These are phyloP conservation scores for Thymallus thymallus DNA, from an alignment of 2,113 vertebrate species.

Conservation along the genomic window DNA sequence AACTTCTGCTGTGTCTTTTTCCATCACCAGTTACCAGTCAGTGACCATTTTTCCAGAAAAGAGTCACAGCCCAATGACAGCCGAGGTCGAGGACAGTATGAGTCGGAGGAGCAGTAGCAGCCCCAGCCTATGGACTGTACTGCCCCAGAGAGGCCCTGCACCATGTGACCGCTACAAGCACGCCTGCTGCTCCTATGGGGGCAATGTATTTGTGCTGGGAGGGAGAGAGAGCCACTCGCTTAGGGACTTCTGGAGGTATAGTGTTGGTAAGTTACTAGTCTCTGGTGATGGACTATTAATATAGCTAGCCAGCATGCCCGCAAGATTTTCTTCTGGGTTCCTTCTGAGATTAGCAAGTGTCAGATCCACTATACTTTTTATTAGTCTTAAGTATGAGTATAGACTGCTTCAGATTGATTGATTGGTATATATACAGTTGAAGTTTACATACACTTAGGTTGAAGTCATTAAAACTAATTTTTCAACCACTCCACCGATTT, in stretches of 20 bases:
- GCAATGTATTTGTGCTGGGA: constrained; percentile 78
- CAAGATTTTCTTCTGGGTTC: too few relatives aligned
- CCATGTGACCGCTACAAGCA: constrained; percentile 83
- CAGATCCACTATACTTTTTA: too few relatives aligned
- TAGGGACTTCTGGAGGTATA: constrained; percentile 85
- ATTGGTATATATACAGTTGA: too few relatives aligned
- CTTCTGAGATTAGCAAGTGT: too few relatives aligned
- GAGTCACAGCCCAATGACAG: constrained; percentile 25
- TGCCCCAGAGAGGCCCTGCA: constrained; percentile 60
- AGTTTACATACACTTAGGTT: too few relatives aligned
- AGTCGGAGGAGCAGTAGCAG: constrained; percentile 37
- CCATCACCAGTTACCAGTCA: not conserved
- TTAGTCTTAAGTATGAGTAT: too few relatives aligned
- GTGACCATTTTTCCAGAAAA: constrained; percentile 5
- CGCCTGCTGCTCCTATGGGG: constrained; percentile 69
- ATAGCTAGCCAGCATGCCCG: not conserved
- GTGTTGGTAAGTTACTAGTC: constrained; percentile 69
- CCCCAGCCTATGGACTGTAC: constrained; percentile 64
- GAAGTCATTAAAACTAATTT: too few relatives aligned
- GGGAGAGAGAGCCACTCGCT: constrained; percentile 69
- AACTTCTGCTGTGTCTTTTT: not conserved
- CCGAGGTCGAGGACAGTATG: constrained; percentile 43
- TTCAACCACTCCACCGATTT: too few relatives aligned
- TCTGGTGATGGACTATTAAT: not conserved
- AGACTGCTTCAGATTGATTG: too few relatives aligned